phyloP scores from a whole-genome alignment of 2,113 vertebrate genomes.

The Phalacrocorax carbo region DNA sequence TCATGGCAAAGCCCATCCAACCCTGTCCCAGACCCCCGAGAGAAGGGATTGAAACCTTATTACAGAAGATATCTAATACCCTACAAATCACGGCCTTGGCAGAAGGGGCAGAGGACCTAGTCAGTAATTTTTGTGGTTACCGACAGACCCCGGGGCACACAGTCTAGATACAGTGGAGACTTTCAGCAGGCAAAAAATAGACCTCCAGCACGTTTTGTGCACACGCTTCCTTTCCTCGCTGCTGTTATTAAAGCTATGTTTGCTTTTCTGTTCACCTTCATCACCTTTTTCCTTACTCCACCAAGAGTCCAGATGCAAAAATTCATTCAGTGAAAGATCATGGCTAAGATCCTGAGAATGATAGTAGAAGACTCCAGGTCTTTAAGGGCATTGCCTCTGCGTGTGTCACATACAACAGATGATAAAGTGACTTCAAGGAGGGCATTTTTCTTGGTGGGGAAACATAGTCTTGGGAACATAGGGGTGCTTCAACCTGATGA shows the following conservation, averaged over 20 bases:
- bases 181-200: not conserved
- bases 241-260: not conserved
- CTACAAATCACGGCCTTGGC: accelerated
- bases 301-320: not conserved
- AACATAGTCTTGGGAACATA: accelerated
- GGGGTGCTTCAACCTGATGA: not conserved
- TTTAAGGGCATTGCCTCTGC: not conserved
- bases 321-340: no score
- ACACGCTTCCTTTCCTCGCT: accelerated
- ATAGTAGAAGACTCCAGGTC: not conserved
- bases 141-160: not conserved
- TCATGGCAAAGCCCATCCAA: not conserved
- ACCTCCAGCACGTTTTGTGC: not conserved
- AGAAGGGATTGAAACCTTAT: not conserved
- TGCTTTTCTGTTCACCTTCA: not conserved
- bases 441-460: not conserved
- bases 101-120: not conserved
- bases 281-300: not conserved
- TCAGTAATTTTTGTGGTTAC: not conserved
- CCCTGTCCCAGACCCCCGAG: not conserved
- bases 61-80: not conserved
- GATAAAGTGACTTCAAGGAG: not conserved
- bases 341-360: not conserved
- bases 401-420: accelerated
- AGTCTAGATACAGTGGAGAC: not conserved